Conservation (phyloP, 2,113 vertebrate species). For the Riparia riparia region DNA sequence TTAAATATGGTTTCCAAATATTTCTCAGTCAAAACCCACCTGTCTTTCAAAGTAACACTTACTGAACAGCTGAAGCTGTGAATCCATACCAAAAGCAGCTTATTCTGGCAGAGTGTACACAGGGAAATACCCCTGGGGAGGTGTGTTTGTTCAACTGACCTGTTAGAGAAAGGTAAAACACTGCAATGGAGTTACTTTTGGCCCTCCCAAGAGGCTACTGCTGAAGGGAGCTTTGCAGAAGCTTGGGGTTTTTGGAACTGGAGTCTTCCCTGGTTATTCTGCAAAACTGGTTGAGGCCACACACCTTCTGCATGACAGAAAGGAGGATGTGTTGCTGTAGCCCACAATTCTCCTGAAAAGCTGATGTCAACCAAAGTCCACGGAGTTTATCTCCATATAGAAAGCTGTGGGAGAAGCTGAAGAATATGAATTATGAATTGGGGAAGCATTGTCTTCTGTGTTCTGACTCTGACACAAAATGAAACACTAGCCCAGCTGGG, state of each 20-base stretch:
- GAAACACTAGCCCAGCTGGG: neutral
- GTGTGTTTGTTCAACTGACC: neutral
- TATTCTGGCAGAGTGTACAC: rapidly evolving
- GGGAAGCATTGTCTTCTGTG: neutral
- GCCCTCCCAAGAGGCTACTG: neutral
- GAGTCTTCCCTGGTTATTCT: neutral
- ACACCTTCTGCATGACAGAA: neutral
- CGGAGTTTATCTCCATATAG: neutral
- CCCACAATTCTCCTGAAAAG: neutral
- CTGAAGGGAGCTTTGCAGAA: neutral
- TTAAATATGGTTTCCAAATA: neutral
- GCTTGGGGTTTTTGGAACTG: rapidly evolving
- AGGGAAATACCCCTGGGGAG: neutral
- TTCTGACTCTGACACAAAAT: neutral
- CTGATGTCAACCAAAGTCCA: neutral
- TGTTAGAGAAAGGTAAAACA: neutral
- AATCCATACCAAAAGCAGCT: neutral
- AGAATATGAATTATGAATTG: neutral
- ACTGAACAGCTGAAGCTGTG: neutral
- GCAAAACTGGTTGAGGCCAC: neutral
- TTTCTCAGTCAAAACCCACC: neutral
- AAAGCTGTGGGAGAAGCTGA: neutral
- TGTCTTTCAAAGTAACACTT: neutral
- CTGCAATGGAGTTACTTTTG: neutral
- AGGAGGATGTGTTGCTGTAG: neutral